Evolutionary conservation across 2,888 invertebrate species (phyloP), one percentile per base, ranked within the genome.

Genomic region (Octonoba sinensis): DNA sequence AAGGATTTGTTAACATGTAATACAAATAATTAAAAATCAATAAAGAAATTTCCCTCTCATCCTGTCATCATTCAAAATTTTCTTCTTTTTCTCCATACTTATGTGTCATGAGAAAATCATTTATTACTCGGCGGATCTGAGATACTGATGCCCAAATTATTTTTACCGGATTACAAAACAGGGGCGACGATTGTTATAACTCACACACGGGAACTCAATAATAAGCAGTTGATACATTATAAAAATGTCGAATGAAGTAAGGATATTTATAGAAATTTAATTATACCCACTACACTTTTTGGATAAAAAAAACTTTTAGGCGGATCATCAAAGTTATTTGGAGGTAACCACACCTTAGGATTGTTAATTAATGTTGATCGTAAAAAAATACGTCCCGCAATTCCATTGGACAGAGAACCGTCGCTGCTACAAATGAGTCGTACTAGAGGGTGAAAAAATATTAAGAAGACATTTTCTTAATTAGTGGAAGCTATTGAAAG

Each of bases 241-340:
- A 70, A 77, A 77, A 77, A 77, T 64, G 62, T 36, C 36, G 62
- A 57, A 51, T 56, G 70, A 77, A 77, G 62, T 27, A 56, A 49
- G 47, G 76, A 64, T 77, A 77, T 77, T 77, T 77, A 77, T 77
- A 77, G 76, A 77, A 69, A 77, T 77, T 77, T 77, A 77, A 77
- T 77, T 77, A 77, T 70, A 77, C 69, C 69, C 51, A 22, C 54
- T 70, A 70, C 54, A 64, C 36, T 36, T 69, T 77, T 56, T 70
- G 56, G 62, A 62, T 64, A 77, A 69, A 76, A 71, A 57, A 71
- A 70, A 69, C 57, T 76, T 36, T 27, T 67, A 59, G 57, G 51
- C 64, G 76, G 76, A 70, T 69, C 62, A 75, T 62, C 54, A 70
- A 57, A 77, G 67, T 70, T 70, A 70, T 69, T 77, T 36, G 47